These are phyloP conservation scores for Hippoglossus hippoglossus DNA, from an alignment of 2,797 vertebrate genomes.

Conservation along the genomic window DNA sequence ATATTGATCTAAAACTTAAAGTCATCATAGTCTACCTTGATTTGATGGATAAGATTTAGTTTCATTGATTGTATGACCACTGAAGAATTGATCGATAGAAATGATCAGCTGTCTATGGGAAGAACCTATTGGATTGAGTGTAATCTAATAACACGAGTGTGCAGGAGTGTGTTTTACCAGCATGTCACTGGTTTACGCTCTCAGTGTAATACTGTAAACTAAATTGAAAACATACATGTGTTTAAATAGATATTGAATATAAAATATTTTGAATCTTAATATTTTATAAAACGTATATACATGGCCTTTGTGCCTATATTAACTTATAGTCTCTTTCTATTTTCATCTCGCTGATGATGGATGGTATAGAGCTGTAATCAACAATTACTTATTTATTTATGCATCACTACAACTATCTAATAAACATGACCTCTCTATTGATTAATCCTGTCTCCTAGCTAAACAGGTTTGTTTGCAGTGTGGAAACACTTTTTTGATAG, in stretches of 20 bases:
- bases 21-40: neutral
- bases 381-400: slow-evolving; percentile 25
- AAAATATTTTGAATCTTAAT: neutral
- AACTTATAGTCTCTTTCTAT: no score
- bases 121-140: neutral
- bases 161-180: slow-evolving; percentile 1
- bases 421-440: neutral
- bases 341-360: no score
- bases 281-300: no score
- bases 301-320: no score
- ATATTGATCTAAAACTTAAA: neutral
- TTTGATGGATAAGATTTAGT: slow-evolving; percentile 9
- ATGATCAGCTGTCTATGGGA: neutral
- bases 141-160: slow-evolving; percentile 22
- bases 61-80: slow-evolving; percentile 26
- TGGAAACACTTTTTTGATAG: no score
- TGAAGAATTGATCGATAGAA: slow-evolving; percentile 3
- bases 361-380: neutral
- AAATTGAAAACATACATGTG: neutral
- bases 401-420: neutral
- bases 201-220: neutral
- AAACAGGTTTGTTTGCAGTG: neutral
- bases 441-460: slow-evolving; percentile 5
- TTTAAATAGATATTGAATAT: neutral
- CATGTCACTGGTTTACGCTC: neutral